Evolutionary conservation across 2,797 vertebrate species (phyloP).

Genomic region (Mionectes olivaceus): DNA sequence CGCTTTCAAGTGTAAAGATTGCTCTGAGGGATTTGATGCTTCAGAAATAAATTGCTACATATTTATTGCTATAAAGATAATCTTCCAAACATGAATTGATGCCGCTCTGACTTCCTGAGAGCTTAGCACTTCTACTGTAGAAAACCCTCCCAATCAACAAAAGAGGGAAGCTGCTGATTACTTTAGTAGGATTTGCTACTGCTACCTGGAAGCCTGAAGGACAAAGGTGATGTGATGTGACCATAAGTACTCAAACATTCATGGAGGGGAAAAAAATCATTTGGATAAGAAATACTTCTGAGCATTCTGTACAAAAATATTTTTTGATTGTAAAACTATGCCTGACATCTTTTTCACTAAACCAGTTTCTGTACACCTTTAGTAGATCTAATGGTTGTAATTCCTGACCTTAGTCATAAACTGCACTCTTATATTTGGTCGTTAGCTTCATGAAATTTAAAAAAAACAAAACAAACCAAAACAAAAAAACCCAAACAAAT

Average conservation of each 20-base stretch:
- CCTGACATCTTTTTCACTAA: background rate
- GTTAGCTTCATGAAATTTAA: background rate
- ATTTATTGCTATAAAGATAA: constrained; percentile 15
- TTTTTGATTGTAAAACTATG: background rate
- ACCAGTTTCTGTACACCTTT: background rate
- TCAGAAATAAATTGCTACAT: background rate
- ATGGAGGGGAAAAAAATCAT: accelerated
- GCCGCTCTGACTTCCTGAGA: background rate
- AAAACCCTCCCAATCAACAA: background rate
- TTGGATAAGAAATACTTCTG: background rate
- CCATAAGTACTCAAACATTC: background rate
- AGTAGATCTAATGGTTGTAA: background rate
- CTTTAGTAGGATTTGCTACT: background rate
- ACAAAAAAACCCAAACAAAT: background rate
- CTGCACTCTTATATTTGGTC: background rate
- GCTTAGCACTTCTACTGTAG: background rate
- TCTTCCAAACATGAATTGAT: background rate
- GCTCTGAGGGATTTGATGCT: background rate
- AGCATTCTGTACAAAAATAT: background rate
- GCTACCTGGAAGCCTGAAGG: background rate
- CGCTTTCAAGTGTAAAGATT: constrained; percentile 14
- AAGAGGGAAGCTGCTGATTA: background rate
- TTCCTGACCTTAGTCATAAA: background rate
- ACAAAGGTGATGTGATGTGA: background rate
- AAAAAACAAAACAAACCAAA: background rate